A percentile compares a stretch with the other conserved stretches of the same genome.
Evolutionary conservation across 1,140 invertebrate species (phyloP).

Genomic region (Cyphomyrmex costatus): DNA sequence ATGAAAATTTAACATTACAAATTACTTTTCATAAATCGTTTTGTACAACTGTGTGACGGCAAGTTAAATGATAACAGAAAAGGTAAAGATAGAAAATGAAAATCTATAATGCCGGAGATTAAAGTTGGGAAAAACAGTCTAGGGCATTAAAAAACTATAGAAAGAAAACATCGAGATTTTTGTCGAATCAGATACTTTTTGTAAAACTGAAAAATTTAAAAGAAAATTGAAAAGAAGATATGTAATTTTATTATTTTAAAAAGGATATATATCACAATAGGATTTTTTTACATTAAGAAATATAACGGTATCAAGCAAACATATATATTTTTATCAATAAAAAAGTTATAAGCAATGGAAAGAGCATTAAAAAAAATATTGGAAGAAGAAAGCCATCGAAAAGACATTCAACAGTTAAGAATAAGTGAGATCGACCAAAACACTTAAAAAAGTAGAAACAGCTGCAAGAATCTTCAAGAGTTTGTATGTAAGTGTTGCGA

Average conservation of each 20-base stretch:
- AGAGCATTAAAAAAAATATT: too few relatives aligned
- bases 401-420: too few relatives aligned
- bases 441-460: not conserved
- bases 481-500: not conserved
- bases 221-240: not conserved
- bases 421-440: not conserved
- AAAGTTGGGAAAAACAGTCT: not conserved
- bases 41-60: not conserved
- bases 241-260: not conserved
- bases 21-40: not conserved
- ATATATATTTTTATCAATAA: too few relatives aligned
- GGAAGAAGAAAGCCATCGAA: too few relatives aligned
- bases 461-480: not conserved
- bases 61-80: not conserved
- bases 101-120: not conserved
- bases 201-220: not conserved
- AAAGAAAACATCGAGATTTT: not conserved
- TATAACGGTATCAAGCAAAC: too few relatives aligned
- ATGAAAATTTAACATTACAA: not conserved
- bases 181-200: not conserved
- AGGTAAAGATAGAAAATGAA: not conserved
- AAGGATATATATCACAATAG: not conserved
- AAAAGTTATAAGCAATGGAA: too few relatives aligned
- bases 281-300: not conserved
- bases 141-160: not conserved